Percentiles rank a stretch among this genome's conserved stretches.
Conservation (phyloP, 2,888 invertebrate genomes). For the Phragmatobia fuliginosa region DNA sequence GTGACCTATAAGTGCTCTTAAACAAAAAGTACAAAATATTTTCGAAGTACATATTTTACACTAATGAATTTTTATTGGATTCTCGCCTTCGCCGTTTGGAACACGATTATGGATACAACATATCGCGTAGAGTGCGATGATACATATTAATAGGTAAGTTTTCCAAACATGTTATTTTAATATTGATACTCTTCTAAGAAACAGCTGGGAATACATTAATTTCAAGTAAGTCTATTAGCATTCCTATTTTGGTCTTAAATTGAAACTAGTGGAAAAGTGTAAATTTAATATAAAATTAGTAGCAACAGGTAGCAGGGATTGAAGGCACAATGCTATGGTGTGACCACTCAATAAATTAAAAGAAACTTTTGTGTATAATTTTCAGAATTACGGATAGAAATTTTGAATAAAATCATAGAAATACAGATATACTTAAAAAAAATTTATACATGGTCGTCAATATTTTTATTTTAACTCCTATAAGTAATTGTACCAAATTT, state of each 20-base stretch:
- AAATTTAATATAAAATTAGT: not conserved
- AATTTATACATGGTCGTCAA: no score
- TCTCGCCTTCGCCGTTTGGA: conserved; percentile 50
- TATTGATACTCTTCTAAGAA: not conserved
- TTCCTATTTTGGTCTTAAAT: not conserved
- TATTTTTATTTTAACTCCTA: no score
- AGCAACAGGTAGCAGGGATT: not conserved
- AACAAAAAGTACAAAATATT: conserved; percentile 62
- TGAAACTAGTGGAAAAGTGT: not conserved
- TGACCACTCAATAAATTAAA: no score
- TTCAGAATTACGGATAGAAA: not conserved
- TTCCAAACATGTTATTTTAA: not conserved
- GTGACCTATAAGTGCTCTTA: conserved; percentile 74
- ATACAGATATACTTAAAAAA: not conserved
- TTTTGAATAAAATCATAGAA: not conserved
- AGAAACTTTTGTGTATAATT: no score
- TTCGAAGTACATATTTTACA: conserved; percentile 51
- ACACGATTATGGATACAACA: conserved; percentile 55
- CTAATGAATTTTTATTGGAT: conserved; percentile 55
- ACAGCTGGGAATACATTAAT: not conserved
- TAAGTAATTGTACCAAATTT: no score
- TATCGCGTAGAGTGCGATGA: conserved; percentile 75
- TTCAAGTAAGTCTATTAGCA: not conserved
- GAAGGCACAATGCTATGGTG: not conserved
- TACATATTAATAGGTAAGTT: conserved; percentile 80